Conservation (phyloP, 2,888 invertebrate genomes). For the Ichneumoninae sp. region DNA sequence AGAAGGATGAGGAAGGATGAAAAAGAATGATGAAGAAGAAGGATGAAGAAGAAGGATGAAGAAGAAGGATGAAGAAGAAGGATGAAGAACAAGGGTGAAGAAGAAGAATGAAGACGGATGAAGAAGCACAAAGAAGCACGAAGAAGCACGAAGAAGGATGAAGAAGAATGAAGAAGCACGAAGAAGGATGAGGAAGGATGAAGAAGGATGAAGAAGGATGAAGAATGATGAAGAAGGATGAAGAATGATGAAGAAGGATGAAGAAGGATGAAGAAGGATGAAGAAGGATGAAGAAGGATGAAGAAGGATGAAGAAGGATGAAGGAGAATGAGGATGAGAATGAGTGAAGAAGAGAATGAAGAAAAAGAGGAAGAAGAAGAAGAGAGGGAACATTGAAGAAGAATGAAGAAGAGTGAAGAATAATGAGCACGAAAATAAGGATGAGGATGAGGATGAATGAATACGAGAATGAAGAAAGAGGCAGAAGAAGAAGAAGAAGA, state of each 20-base stretch:
- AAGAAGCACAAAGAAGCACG: neutral
- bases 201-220: neutral
- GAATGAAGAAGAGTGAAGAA: neutral
- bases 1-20: neutral
- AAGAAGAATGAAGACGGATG: neutral
- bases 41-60: neutral
- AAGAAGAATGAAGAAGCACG: constrained; percentile 44
- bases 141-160: constrained; percentile 19
- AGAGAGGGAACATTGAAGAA: constrained; percentile 9
- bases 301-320: neutral
- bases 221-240: constrained; percentile 16
- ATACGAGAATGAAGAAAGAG: constrained; percentile 44
- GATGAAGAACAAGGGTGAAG: constrained; percentile 25
- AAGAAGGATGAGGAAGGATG: constrained; percentile 27
- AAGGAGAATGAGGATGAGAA: constrained; percentile 24
- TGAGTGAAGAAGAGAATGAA: constrained; percentile 54
- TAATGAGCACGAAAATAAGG: neutral
- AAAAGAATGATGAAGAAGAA: neutral
- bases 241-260: constrained; percentile 27
- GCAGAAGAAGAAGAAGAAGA: constrained; percentile 13
- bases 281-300: neutral
- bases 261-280: constrained; percentile 43
- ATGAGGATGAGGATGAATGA: constrained; percentile 47
- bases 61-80: constrained; percentile 24
- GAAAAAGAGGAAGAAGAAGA: constrained; percentile 19